These are phyloP conservation scores for Heterotilapia buettikoferi DNA, from an alignment of 2,113 vertebrate species.

Conservation along the genomic window DNA sequence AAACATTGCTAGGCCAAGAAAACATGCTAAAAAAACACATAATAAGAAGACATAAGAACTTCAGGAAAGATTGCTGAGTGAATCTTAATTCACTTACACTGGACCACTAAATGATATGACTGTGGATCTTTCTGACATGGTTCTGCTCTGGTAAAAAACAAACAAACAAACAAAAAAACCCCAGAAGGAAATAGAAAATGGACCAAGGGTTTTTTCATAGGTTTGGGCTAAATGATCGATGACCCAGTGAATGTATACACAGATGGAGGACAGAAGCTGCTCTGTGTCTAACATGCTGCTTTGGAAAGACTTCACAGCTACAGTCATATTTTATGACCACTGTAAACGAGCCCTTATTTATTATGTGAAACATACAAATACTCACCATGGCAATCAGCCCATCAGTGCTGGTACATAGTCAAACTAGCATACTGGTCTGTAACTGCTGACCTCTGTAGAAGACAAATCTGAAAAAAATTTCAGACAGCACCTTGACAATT, in stretches of 20 bases:
- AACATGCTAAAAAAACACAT: neutral
- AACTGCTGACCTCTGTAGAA: neutral
- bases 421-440: neutral
- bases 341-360: neutral
- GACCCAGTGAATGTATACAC: fast-evolving
- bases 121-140: neutral
- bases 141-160: neutral
- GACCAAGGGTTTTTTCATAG: neutral
- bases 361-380: neutral
- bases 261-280: neutral
- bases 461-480: neutral
- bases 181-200: neutral
- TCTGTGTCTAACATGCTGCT: neutral
- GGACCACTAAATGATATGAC: neutral
- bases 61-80: neutral
- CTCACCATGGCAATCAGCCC: neutral
- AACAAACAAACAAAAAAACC: no score
- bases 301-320: neutral
- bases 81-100: neutral
- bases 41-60: neutral
- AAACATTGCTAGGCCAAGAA: neutral
- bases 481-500: fast-evolving
- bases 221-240: fast-evolving
- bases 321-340: neutral
- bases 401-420: neutral